Base-by-base conservation (phyloP, 2,797 vertebrate species). In the Danio kyathit region DNA sequence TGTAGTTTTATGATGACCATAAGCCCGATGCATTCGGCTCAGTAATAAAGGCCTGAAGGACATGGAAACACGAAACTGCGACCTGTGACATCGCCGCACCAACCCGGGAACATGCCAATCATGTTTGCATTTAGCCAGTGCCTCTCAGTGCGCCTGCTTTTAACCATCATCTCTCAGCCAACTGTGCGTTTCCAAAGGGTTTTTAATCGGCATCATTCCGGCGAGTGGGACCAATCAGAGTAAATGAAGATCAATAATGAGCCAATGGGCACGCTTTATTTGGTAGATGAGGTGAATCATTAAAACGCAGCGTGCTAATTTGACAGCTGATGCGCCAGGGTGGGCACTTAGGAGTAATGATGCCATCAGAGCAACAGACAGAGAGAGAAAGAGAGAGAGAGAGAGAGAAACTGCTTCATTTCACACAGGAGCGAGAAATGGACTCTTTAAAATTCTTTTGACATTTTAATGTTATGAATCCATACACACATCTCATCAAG, bases 161-260 rank as follows among this genome's bases (percentile, higher is more conserved):
- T 41, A 44, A 29, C 49, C 43, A 40, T 44, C 56, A 41, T 56
- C 61, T 76, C 79, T 6, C 44, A 17, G 49, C 63, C 65, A 13
- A 67, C 76, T 71, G 80, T 74, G 82, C 78, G 66, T 84, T 82
- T 82, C 74, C 84, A 82, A 85, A 85, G 84, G 79, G 80, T 76
- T 85, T 87, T 84, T 82, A 76, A 84, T 83, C 52, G 21, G 44
- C 46, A n/a, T 66, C 72, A 80, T 83, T 83, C 71, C 52, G 67
- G 82, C 64, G 76, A 83, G 81, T 82, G 86, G 87, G 79, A 83
- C 86, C 86, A 85, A 83, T 87, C 86, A 86, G 83, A 14, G 75
- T 81, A 89, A 86, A 87, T 86, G 83, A 85, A 88, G 86, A 88
- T 88, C 87, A 85, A 85, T 87, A 81, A 84, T 84, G 82, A 86